phyloP scores from a whole-genome alignment of 2,113 vertebrate species.

The Pipa parva region DNA sequence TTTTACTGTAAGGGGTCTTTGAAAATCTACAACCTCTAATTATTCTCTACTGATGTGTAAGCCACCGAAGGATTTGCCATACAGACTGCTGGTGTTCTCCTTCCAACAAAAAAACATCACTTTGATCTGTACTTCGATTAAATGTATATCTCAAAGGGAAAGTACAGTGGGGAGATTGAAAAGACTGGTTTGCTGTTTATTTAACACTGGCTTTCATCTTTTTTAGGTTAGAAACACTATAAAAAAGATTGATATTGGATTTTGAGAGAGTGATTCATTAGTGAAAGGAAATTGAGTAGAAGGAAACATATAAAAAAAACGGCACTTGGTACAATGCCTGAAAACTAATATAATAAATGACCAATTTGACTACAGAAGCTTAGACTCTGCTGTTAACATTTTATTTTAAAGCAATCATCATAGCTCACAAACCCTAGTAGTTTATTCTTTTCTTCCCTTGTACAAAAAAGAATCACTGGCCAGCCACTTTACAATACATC shows the following conservation, averaged over 20 bases:
- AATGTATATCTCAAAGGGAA: slow-evolving; percentile 17
- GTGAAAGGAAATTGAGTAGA: slow-evolving; percentile 20
- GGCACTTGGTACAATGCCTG: slow-evolving; percentile 4
- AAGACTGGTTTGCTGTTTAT: slow-evolving; percentile 1
- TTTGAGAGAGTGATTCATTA: slow-evolving; percentile 14
- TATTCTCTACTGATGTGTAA: not conserved
- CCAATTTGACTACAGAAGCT: not conserved
- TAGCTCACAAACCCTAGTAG: not conserved
- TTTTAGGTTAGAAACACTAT: not conserved
- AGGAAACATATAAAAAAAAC: slow-evolving; percentile 11
- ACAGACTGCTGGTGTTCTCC: not conserved
- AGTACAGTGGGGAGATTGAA: not conserved
- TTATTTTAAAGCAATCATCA: not conserved
- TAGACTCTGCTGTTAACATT: not conserved
- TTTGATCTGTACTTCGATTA: slow-evolving; percentile 31
- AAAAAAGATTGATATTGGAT: slow-evolving; percentile 3
- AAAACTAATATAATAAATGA: slow-evolving; percentile 13
- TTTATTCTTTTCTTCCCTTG: not conserved
- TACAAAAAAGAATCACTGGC: not conserved
- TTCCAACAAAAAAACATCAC: slow-evolving; percentile 6
- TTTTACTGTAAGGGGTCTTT: not conserved
- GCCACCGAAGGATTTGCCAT: not conserved
- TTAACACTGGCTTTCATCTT: slow-evolving; percentile 17
- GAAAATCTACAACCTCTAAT: not conserved
- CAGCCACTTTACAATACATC: too few relatives aligned